Conservation (phyloP, 2,888 invertebrate genomes). For the Metalampra italica region DNA sequence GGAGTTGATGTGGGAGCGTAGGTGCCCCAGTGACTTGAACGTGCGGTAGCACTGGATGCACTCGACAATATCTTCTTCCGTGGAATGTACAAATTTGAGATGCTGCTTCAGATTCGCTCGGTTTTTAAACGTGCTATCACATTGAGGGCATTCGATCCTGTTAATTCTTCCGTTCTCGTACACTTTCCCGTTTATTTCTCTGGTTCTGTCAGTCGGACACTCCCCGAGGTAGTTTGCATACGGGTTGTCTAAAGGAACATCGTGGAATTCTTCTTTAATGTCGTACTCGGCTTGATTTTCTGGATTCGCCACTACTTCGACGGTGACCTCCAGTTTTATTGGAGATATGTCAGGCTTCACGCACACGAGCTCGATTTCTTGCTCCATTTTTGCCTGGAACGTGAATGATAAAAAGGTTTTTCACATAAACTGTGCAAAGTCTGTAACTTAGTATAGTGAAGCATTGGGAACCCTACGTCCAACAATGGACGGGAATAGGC, state of each 20-base stretch:
- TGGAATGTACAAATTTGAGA: constrained; percentile 27
- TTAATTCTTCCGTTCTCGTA: constrained; percentile 33
- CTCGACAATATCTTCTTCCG: constrained; percentile 25
- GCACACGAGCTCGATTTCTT: neutral
- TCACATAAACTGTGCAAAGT: neutral
- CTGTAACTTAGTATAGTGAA: neutral
- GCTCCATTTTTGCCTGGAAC: neutral
- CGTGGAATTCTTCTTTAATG: neutral
- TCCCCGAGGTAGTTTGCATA: no score
- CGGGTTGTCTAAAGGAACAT: neutral
- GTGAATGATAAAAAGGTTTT: neutral
- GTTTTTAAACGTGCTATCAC: constrained; percentile 29
- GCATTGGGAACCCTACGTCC: no score
- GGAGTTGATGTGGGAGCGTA: constrained; percentile 29
- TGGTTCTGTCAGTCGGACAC: neutral
- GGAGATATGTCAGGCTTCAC: neutral
- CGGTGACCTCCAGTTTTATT: constrained; percentile 4
- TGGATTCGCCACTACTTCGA: neutral
- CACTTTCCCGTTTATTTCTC: constrained; percentile 25
- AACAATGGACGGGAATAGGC: no score
- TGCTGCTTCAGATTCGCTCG: constrained; percentile 28
- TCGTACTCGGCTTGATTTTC: neutral
- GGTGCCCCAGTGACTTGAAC: constrained; percentile 31
- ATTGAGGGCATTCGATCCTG: constrained; percentile 24
- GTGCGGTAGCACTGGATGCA: constrained; percentile 29